A percentile compares a stretch with the other conserved stretches of the same genome.
phyloP scores from a whole-genome alignment of 30 jellyfish, hydroid and myxozoan genomes.

The Hydra vulgaris region DNA sequence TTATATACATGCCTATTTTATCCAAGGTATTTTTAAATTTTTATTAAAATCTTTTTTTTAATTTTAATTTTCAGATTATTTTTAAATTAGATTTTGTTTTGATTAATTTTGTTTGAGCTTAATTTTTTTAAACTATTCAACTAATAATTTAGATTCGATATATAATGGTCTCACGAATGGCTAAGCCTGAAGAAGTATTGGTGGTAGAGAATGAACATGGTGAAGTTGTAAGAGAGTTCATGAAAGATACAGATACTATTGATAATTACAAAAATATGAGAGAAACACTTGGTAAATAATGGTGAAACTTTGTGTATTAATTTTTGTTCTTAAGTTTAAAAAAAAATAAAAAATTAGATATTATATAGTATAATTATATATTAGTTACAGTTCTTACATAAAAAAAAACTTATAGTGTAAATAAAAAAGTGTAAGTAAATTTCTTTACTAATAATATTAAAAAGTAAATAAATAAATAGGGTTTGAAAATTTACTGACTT shows the following conservation, averaged over 20 bases:
- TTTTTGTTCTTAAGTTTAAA: not conserved
- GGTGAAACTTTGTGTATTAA: not conserved
- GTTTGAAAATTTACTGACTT: too few species aligned
- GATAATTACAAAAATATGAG: slow-evolving; percentile 86
- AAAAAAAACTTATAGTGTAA: too few species aligned
- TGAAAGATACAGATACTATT: slow-evolving; percentile 98
- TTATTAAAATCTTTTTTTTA: not conserved
- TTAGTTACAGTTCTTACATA: too few species aligned
- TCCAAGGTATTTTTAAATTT: slow-evolving; percentile 54
- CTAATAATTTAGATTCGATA: slow-evolving; percentile 39
- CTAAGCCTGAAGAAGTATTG: slow-evolving; percentile 98
- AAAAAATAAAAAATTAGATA: too few species aligned
- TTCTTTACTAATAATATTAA: too few species aligned
- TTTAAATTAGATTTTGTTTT: not conserved
- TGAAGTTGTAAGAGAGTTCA: slow-evolving; percentile 94
- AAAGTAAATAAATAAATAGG: too few species aligned
- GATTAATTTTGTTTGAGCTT: not conserved
- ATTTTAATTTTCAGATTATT: not conserved
- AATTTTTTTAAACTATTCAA: not conserved
- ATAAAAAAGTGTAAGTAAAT: too few species aligned
- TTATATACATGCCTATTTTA: slow-evolving; percentile 66
- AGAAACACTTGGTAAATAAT: slow-evolving; percentile 69
- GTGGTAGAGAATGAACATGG: slow-evolving; percentile 98
- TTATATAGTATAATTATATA: too few species aligned
- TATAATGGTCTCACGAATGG: slow-evolving; percentile 93